These are phyloP conservation scores for Telmatochromis sp. DNA, from an alignment of 2,113 vertebrate species.

Conservation along the genomic window DNA sequence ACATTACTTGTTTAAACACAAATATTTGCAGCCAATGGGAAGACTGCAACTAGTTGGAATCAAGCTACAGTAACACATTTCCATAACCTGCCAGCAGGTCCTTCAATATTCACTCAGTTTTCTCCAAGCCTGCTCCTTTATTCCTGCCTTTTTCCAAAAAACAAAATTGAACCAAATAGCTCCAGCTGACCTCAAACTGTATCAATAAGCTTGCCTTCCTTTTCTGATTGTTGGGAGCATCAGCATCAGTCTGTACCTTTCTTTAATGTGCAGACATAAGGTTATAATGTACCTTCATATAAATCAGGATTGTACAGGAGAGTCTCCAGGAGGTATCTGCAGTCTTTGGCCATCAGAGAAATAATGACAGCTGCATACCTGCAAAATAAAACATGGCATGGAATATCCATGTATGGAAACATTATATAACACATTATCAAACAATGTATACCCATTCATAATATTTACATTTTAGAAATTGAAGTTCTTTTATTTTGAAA, in stretches of 20 bases:
- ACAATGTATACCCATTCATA: neutral
- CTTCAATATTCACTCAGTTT: neutral
- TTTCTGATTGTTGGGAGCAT: neutral
- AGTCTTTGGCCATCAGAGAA: constrained; percentile 74
- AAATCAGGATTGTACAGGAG: constrained; percentile 16
- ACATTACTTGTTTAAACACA: neutral
- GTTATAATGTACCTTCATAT: neutral
- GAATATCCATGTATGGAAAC: neutral
- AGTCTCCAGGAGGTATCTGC: constrained; percentile 76
- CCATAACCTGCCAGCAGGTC: neutral
- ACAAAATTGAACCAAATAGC: neutral
- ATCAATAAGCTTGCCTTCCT: neutral
- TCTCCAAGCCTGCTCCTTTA: neutral
- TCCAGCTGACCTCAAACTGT: neutral
- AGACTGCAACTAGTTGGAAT: neutral
- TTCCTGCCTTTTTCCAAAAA: neutral
- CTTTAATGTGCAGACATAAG: neutral
- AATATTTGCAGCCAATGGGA: neutral
- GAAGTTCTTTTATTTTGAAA: neutral
- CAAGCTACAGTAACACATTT: neutral
- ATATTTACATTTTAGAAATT: neutral
- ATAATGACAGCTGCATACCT: constrained; percentile 68
- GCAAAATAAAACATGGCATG: neutral
- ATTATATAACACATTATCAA: neutral
- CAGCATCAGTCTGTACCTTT: neutral